phyloP scores from a whole-genome alignment of 1,140 invertebrate species.

The Zophobas atratus region DNA sequence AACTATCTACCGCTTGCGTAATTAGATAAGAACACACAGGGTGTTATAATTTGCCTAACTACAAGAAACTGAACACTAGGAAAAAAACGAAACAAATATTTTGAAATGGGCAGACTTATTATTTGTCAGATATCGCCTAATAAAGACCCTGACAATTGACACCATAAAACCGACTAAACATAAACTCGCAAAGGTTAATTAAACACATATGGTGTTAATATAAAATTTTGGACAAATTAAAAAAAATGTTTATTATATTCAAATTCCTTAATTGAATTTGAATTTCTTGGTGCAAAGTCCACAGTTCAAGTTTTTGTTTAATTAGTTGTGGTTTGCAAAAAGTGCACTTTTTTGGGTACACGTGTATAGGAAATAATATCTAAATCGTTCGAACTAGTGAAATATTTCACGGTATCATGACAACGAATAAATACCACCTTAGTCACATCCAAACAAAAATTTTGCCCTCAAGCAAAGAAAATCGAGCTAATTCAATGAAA shows the following conservation, averaged over 20 bases:
- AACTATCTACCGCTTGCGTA: background rate
- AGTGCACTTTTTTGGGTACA: background rate
- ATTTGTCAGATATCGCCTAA: no score
- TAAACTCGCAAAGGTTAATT: no score
- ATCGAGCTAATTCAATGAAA: no score
- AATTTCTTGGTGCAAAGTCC: slow-evolving; percentile 7
- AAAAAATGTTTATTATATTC: no score
- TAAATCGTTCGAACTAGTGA: background rate
- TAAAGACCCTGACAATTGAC: no score
- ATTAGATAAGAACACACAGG: slow-evolving; percentile 12
- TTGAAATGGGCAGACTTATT: no score
- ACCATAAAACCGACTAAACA: no score
- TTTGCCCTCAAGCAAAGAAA: background rate
- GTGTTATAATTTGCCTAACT: background rate
- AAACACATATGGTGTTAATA: background rate
- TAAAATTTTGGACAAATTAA: background rate
- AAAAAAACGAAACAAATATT: no score
- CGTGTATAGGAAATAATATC: slow-evolving; percentile 19
- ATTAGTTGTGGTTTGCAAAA: slow-evolving; percentile 24
- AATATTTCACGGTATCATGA: background rate
- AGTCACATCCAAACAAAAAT: no score
- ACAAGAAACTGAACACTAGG: no score
- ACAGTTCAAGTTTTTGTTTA: slow-evolving; percentile 20
- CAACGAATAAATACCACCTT: background rate
- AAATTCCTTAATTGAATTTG: background rate